phyloP scores from a whole-genome alignment of 1,140 invertebrate species.

The Cheumatopsyche charites region DNA sequence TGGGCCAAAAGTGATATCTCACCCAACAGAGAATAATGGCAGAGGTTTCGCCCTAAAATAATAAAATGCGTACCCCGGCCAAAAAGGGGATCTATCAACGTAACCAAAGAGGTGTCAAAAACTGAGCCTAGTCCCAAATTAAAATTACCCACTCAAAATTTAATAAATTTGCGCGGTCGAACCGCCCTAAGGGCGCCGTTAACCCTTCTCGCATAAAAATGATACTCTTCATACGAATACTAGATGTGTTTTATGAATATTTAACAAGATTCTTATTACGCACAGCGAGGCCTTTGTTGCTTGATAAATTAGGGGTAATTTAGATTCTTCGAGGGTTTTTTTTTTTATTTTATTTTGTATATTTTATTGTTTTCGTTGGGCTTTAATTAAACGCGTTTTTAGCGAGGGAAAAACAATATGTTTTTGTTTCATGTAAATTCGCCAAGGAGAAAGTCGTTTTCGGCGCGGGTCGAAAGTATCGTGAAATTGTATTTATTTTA shows the following conservation, averaged over 20 bases:
- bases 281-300: constrained; percentile 1
- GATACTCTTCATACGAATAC: constrained; percentile 26
- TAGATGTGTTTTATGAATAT: constrained; percentile 24
- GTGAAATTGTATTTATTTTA: too few species aligned
- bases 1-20: too few species aligned
- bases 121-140: constrained; percentile 1
- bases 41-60: too few species aligned
- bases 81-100: too few species aligned
- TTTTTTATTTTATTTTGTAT: too few species aligned
- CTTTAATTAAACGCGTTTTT: constrained; percentile 33
- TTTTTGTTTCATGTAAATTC: constrained; percentile 5
- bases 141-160: constrained; percentile 9
- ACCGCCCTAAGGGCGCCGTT: constrained; percentile 4
- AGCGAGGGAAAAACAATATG: neutral
- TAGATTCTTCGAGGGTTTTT: constrained; percentile 19
- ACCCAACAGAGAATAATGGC: too few species aligned
- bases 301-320: constrained; percentile 38
- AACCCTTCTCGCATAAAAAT: constrained; percentile 36
- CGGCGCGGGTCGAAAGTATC: too few species aligned
- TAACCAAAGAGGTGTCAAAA: neutral
- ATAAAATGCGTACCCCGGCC: too few species aligned
- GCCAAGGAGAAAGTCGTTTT: neutral
- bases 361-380: neutral
- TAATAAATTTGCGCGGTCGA: neutral
- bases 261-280: constrained; percentile 26